These are phyloP conservation scores for Onychomys torridus DNA, from an alignment of 2,797 vertebrate species.

Conservation along the genomic window DNA sequence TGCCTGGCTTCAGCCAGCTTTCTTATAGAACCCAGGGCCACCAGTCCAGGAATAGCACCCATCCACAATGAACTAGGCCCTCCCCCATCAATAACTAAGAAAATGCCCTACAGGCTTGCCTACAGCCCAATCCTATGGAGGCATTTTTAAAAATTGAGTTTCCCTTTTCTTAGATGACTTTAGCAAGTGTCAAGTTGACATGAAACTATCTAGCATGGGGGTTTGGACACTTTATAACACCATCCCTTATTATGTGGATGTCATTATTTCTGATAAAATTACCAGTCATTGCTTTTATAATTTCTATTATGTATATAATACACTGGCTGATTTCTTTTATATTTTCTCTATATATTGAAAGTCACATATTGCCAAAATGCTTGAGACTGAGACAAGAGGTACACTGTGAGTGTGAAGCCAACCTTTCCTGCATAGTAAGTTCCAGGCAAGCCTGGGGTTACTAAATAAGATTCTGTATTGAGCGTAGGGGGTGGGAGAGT, in stretches of 20 bases:
- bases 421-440: background rate
- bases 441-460: background rate
- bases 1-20: background rate
- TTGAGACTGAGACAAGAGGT: background rate
- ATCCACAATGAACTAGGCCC: background rate
- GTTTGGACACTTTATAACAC: background rate
- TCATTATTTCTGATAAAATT: background rate
- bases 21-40: background rate
- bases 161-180: background rate
- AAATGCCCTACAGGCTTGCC: background rate
- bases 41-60: background rate
- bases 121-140: background rate
- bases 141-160: background rate
- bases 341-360: too few species aligned
- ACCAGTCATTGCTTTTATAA: background rate
- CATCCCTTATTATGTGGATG: background rate
- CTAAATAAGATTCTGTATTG: background rate
- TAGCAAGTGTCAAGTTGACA: background rate
- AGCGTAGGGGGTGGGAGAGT: background rate
- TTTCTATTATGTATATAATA: background rate
- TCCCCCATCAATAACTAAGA: background rate
- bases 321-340: background rate
- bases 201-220: background rate
- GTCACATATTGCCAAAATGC: background rate
- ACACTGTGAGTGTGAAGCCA: background rate